Percentiles rank a stretch among this genome's conserved stretches.
Evolutionary conservation across 2,888 invertebrate species (phyloP).

Genomic region (Chalcis sispes): DNA sequence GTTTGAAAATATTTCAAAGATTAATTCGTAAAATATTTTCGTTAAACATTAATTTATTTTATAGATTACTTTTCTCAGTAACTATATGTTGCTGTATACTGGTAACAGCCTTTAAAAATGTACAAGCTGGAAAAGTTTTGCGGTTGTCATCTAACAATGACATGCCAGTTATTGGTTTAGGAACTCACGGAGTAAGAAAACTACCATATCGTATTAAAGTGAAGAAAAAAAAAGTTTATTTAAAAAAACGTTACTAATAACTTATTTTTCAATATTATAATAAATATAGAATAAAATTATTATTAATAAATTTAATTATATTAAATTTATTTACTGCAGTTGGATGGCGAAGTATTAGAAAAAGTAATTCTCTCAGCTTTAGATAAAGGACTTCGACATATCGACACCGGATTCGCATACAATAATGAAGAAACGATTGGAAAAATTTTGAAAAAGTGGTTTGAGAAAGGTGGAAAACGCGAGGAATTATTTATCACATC

Average conservation of each 20-base stretch:
- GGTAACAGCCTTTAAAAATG: too few species aligned
- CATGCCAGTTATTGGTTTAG: constrained; percentile 84
- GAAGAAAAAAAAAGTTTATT: background rate
- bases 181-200: constrained; percentile 75
- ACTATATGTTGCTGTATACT: too few species aligned
- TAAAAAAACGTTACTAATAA: background rate
- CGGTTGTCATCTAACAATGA: constrained; percentile 74
- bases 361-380: constrained; percentile 81
- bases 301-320: background rate
- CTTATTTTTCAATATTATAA: background rate
- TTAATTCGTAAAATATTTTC: too few species aligned
- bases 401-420: constrained; percentile 88
- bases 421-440: constrained; percentile 87
- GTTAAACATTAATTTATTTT: too few species aligned
- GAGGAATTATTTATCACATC: constrained; percentile 87
- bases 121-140: constrained; percentile 22
- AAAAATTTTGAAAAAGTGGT: constrained; percentile 81
- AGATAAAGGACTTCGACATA: constrained; percentile 84
- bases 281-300: too few species aligned
- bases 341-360: constrained; percentile 78
- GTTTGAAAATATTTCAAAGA: too few species aligned
- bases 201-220: background rate
- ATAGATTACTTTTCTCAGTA: too few species aligned
- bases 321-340: background rate
- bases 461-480: constrained; percentile 80